phyloP scores from a whole-genome alignment of 2,797 vertebrate genomes.

The Arnoldichthys spilopterus region DNA sequence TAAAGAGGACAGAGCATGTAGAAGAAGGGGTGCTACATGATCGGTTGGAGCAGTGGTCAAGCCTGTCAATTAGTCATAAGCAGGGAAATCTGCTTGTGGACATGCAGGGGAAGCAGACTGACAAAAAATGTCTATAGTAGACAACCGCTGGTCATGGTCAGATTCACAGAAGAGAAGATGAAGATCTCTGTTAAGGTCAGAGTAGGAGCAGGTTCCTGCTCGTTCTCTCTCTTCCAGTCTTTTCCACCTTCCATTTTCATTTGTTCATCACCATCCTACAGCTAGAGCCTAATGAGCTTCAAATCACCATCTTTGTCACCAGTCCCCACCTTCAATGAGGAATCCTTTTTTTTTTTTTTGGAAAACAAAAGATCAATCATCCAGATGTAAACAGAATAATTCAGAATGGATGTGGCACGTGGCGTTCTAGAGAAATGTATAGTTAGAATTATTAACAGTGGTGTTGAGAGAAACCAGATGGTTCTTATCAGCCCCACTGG shows the following conservation, averaged over 20 bases:
- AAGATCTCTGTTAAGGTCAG: not conserved
- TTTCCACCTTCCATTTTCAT: not conserved
- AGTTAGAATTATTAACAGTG: too few relatives aligned
- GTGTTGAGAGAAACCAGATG: too few relatives aligned
- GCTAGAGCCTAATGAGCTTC: not conserved
- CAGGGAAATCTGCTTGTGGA: not conserved
- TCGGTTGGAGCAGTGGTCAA: not conserved
- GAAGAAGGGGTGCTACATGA: not conserved
- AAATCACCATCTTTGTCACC: not conserved
- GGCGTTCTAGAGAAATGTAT: too few relatives aligned
- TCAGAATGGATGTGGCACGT: too few relatives aligned
- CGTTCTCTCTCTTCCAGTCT: not conserved
- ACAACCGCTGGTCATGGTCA: not conserved
- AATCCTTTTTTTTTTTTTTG: too few relatives aligned
- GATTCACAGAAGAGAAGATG: constrained; percentile 5
- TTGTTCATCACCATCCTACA: not conserved
- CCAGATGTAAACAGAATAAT: too few relatives aligned
- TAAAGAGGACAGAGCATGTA: constrained; percentile 3
- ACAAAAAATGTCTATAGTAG: not conserved
- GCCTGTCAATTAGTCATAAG: not conserved
- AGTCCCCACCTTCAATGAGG: not conserved
- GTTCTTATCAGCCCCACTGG: too few relatives aligned
- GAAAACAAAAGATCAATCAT: too few relatives aligned
- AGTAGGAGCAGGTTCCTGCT: not conserved
- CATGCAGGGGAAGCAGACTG: not conserved